Conservation (phyloP, 2,113 vertebrate species). For the Rhinoptilus africanus region DNA sequence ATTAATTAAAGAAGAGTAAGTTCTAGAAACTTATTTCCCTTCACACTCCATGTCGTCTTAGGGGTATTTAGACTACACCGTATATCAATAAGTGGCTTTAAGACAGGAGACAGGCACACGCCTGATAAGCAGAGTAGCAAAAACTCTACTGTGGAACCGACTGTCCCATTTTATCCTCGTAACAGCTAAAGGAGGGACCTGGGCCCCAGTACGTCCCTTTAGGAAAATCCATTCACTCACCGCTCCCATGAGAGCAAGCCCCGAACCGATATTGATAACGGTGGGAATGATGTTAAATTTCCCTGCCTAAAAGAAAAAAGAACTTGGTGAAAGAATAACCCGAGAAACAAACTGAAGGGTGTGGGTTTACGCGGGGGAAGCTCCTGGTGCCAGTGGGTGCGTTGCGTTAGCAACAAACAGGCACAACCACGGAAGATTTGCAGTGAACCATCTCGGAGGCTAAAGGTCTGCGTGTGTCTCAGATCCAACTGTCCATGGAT, state of each 20-base stretch:
- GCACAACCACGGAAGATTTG: neutral
- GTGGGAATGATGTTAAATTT: slow-evolving; percentile 95
- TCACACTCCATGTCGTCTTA: neutral
- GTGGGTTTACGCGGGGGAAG: neutral
- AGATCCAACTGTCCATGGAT: neutral
- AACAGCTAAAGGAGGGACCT: neutral
- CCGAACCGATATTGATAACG: slow-evolving; percentile 89
- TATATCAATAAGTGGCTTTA: neutral
- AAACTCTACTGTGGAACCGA: neutral
- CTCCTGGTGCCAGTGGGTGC: neutral
- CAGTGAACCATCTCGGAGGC: neutral
- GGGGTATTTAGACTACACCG: neutral
- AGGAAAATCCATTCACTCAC: slow-evolving; percentile 77
- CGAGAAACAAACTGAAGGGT: neutral
- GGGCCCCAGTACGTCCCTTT: neutral
- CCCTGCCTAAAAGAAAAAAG: slow-evolving; percentile 83
- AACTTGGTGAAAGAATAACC: neutral
- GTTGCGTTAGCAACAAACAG: neutral
- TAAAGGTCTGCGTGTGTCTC: neutral
- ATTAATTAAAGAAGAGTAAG: neutral
- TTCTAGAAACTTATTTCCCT: neutral
- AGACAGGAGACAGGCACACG: neutral
- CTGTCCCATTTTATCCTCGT: accelerated
- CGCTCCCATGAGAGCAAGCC: slow-evolving; percentile 87
- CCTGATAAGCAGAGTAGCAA: neutral